These are phyloP conservation scores for Gambusia holbrooki DNA, from an alignment of 2,113 vertebrate genomes.

Conservation along the genomic window DNA sequence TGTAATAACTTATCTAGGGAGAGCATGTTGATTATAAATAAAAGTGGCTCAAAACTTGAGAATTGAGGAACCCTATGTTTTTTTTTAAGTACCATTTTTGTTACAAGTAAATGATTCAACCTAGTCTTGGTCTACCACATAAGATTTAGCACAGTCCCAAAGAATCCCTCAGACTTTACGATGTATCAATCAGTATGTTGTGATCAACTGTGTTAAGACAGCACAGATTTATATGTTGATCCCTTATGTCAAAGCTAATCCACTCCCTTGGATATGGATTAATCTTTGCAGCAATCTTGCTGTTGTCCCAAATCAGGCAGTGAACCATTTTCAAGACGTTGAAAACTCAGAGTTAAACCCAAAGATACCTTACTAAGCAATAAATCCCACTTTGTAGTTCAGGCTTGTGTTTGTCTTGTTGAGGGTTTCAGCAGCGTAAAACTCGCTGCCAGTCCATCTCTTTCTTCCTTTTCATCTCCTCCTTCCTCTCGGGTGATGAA, in stretches of 20 bases:
- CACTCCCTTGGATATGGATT: neutral
- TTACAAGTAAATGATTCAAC: no score
- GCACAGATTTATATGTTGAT: neutral
- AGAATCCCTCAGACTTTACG: no score
- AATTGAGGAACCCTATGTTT: no score
- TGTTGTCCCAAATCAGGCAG: neutral
- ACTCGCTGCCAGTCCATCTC: slow-evolving; percentile 8
- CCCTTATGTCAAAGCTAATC: neutral
- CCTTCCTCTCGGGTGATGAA: slow-evolving; percentile 48
- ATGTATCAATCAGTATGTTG: neutral
- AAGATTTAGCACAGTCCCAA: no score
- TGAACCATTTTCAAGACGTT: slow-evolving; percentile 1
- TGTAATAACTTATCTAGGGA: no score
- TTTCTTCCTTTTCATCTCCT: slow-evolving; percentile 18
- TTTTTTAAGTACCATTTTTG: no score
- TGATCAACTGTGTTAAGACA: neutral
- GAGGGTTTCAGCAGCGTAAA: slow-evolving; percentile 6
- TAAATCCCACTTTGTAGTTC: neutral
- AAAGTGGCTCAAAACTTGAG: no score
- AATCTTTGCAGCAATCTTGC: neutral
- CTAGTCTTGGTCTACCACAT: no score
- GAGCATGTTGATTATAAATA: no score
- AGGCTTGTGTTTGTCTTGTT: slow-evolving; percentile 4
- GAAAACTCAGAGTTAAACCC: neutral
- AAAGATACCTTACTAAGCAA: neutral